Conservation (phyloP, 2,888 invertebrate genomes). For the Zeuzera pyrina region DNA sequence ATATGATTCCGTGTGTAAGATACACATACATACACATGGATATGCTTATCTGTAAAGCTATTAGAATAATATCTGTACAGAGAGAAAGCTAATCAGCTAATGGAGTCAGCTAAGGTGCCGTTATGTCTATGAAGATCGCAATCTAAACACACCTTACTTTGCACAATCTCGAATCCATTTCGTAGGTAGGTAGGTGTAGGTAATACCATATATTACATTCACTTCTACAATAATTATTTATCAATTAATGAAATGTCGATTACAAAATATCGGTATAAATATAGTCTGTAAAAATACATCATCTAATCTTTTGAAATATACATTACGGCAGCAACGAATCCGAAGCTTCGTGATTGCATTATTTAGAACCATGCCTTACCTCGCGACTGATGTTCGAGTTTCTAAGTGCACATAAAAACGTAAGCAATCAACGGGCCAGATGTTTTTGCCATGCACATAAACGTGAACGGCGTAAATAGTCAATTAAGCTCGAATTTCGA, state of each 20-base stretch:
- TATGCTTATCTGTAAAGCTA: slow-evolving; percentile 1
- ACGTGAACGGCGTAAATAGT: slow-evolving; percentile 57
- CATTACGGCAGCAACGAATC: slow-evolving; percentile 40
- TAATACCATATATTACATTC: no score
- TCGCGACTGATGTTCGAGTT: slow-evolving; percentile 28
- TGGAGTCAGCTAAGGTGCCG: slow-evolving; percentile 37
- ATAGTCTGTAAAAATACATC: no score
- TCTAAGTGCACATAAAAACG: slow-evolving; percentile 64
- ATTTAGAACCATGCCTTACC: slow-evolving; percentile 28
- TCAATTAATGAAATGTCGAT: no score
- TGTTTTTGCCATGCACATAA: slow-evolving; percentile 61
- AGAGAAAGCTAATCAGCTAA: slow-evolving; percentile 51
- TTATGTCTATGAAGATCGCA: slow-evolving; percentile 37
- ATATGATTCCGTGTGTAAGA: no score
- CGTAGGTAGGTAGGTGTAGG: no score
- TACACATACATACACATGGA: no score
- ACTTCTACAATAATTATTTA: no score
- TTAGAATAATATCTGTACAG: slow-evolving; percentile 22
- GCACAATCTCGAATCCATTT: no score
- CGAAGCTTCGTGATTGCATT: slow-evolving; percentile 37
- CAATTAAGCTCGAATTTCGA: slow-evolving; percentile 62
- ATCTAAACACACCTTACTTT: slow-evolving; percentile 24
- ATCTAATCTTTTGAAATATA: slow-evolving; percentile 33
- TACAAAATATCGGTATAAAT: no score
- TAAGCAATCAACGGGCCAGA: slow-evolving; percentile 61